phyloP scores from a whole-genome alignment of 2,888 invertebrate species.

The Pterostichus niger region DNA sequence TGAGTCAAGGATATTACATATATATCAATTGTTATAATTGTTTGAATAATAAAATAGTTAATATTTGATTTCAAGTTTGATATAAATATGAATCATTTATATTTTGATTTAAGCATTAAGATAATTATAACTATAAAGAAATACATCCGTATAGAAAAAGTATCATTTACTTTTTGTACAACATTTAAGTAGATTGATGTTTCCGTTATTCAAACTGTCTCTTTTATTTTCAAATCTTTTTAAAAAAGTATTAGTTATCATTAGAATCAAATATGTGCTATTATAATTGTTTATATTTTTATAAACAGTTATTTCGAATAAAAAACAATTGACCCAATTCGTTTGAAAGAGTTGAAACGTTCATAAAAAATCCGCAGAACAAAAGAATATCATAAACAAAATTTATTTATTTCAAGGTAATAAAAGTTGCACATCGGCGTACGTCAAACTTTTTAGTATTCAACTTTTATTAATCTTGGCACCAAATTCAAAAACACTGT shows the following conservation, averaged over 20 bases:
- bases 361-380: constrained; percentile 1
- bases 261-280: background rate
- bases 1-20: background rate
- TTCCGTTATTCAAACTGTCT: background rate
- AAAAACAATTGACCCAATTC: constrained; percentile 17
- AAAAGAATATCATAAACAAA: constrained; percentile 23
- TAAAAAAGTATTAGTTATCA: background rate
- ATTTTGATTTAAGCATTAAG: too few species aligned
- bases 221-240: background rate
- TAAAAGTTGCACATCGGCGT: constrained; percentile 21
- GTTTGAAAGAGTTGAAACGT: background rate
- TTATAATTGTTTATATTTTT: background rate
- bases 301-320: constrained; percentile 43
- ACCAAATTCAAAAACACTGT: constrained; percentile 28
- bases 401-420: constrained; percentile 44
- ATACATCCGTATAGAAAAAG: background rate
- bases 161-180: background rate
- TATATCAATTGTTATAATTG: too few species aligned
- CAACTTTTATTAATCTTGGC: constrained; percentile 32
- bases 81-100: too few species aligned
- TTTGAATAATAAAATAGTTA: too few species aligned
- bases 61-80: too few species aligned
- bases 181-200: background rate
- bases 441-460: constrained; percentile 31
- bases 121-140: background rate